These are phyloP conservation scores for Ariopsis seemanni DNA, from an alignment of 2,113 vertebrate species.

Conservation along the genomic window DNA sequence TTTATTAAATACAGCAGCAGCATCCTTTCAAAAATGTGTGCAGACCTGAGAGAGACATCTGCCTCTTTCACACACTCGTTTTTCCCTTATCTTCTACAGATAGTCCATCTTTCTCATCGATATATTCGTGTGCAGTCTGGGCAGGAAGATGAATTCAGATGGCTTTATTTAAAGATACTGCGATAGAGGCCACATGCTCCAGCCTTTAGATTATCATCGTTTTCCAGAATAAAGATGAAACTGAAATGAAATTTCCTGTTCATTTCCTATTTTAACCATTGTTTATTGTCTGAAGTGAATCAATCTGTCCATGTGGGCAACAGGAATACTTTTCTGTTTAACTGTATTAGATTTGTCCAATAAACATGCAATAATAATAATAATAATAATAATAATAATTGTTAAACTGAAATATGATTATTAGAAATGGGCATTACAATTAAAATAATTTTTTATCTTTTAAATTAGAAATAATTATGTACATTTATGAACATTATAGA, in stretches of 20 bases:
- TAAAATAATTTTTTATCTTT: neutral
- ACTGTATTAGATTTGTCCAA: neutral
- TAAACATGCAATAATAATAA: neutral
- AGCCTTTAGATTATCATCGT: constrained; percentile 4
- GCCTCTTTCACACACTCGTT: neutral
- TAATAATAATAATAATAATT: neutral
- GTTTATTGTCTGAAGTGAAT: neutral
- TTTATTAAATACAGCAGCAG: neutral
- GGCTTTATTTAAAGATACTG: constrained; percentile 4
- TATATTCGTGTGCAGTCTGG: constrained; percentile 1
- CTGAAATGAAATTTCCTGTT: constrained; percentile 8
- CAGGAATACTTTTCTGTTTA: neutral
- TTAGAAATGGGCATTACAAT: neutral
- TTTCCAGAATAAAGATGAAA: neutral
- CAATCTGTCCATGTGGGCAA: neutral
- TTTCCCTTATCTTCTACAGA: neutral
- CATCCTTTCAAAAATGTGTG: neutral
- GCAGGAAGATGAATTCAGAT: constrained; percentile 19
- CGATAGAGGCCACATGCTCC: neutral
- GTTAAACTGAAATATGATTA: neutral
- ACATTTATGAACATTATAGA: no score
- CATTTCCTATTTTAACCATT: neutral
- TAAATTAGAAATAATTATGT: neutral
- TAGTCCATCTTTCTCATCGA: constrained; percentile 8
- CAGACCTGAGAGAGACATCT: neutral